Conservation (phyloP, 92 coral and sea anemone genomes). For the Porites evermanni region DNA sequence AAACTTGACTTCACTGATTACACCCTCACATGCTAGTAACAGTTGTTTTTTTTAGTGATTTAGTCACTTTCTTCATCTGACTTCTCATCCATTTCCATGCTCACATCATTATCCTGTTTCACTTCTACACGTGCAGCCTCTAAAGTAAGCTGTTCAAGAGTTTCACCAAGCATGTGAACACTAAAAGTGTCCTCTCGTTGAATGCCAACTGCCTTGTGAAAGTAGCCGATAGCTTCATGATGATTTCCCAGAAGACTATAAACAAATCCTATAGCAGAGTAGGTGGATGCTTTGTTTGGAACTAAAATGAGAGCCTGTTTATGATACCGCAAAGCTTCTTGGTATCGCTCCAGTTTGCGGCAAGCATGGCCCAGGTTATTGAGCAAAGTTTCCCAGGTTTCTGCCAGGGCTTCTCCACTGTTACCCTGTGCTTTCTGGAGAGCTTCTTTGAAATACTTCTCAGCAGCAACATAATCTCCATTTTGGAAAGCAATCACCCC, state of each 20-base stretch:
- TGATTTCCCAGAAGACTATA: slow-evolving; percentile 92
- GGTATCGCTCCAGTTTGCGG: slow-evolving; percentile 92
- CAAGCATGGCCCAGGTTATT: slow-evolving; percentile 95
- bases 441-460: slow-evolving; percentile 90
- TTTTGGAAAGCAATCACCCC: slow-evolving; percentile 96
- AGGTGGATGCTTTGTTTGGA: slow-evolving; percentile 93
- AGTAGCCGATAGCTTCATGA: slow-evolving; percentile 90
- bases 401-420: slow-evolving; percentile 85
- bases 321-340: slow-evolving; percentile 89
- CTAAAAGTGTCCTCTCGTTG: slow-evolving; percentile 98
- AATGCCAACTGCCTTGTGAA: slow-evolving; percentile 96
- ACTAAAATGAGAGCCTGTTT: slow-evolving; percentile 91
- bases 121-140: slow-evolving; percentile 65
- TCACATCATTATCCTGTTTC: slow-evolving; percentile 64
- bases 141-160: slow-evolving; percentile 88
- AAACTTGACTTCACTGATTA: background rate
- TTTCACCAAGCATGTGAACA: slow-evolving; percentile 98
- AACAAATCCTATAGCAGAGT: slow-evolving; percentile 96
- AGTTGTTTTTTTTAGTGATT: background rate
- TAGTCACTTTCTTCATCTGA: slow-evolving; percentile 78
- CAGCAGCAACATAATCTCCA: slow-evolving; percentile 86
- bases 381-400: slow-evolving; percentile 95
- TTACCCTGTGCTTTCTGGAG: slow-evolving; percentile 86
- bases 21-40: background rate
- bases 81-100: slow-evolving; percentile 87